Percentiles rank a stretch among this genome's conserved stretches.
These are phyloP conservation scores for Kuschelorhynchus macadamiae DNA, from an alignment of 2,888 invertebrate species.

Conservation along the genomic window DNA sequence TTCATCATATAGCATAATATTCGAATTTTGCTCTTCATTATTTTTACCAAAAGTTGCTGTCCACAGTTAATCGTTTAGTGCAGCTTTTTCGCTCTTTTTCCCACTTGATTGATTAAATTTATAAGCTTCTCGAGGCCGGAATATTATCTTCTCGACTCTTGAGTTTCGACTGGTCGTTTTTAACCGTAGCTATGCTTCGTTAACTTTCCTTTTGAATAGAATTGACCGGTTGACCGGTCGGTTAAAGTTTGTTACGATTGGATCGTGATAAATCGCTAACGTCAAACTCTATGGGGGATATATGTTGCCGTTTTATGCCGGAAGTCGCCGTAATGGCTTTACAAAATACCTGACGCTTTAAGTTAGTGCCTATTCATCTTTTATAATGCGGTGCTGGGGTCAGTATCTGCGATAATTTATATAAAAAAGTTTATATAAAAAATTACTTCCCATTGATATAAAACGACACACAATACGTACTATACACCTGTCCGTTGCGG, in stretches of 20 bases:
- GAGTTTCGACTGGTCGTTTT: slow-evolving; percentile 30
- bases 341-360: slow-evolving; percentile 12
- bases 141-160: slow-evolving; percentile 34
- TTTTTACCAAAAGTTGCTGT: no score
- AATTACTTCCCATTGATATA: no score
- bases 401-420: no score
- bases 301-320: slow-evolving; percentile 14
- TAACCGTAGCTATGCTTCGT: slow-evolving; percentile 42
- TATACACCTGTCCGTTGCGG: no score
- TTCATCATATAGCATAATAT: no score
- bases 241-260: slow-evolving; percentile 36
- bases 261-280: slow-evolving; percentile 26
- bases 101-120: slow-evolving; percentile 36
- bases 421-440: no score
- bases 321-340: slow-evolving; percentile 8
- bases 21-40: no score
- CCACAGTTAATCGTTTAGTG: neutral
- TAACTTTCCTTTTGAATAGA: slow-evolving; percentile 41
- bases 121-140: slow-evolving; percentile 23
- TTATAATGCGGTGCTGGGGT: no score
- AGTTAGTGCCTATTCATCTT: neutral
- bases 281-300: slow-evolving; percentile 11
- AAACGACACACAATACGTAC: no score
- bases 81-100: neutral
- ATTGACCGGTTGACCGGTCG: slow-evolving; percentile 36